phyloP scores from a whole-genome alignment of 2,888 invertebrate genomes.

The Andrena dorsata region DNA sequence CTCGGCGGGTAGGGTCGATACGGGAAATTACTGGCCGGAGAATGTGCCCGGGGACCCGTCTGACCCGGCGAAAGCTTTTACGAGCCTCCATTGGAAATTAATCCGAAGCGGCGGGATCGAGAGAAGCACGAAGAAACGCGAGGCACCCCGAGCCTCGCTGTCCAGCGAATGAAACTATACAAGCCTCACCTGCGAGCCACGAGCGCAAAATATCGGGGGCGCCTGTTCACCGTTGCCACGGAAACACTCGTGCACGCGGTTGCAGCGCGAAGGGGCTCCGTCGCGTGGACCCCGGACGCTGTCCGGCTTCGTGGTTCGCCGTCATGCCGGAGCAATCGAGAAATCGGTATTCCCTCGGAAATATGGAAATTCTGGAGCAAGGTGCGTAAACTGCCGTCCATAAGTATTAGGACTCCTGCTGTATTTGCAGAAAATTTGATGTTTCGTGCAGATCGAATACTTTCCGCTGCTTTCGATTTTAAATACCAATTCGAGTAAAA shows the following conservation, averaged over 20 bases:
- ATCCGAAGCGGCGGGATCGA: not conserved
- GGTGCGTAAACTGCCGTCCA: not conserved
- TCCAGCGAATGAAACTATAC: conserved; percentile 48
- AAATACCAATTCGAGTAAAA: too few relatives aligned
- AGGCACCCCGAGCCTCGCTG: conserved; percentile 30
- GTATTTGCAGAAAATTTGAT: too few relatives aligned
- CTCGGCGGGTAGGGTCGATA: conserved; percentile 27
- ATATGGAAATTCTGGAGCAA: not conserved
- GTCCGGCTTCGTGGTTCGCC: conserved; percentile 23
- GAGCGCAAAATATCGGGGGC: conserved; percentile 49
- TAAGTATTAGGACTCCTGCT: too few relatives aligned
- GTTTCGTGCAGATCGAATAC: too few relatives aligned
- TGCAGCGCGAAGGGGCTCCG: conserved; percentile 45
- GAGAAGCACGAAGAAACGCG: not conserved
- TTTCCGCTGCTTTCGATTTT: too few relatives aligned
- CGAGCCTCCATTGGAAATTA: conserved; percentile 16
- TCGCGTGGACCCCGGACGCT: conserved; percentile 15
- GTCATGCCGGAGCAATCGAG: conserved; percentile 12
- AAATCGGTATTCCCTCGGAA: conserved; percentile 24
- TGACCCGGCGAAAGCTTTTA: conserved; percentile 1
- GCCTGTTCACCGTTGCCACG: conserved; percentile 68
- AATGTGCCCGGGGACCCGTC: not conserved
- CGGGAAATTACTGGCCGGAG: conserved; percentile 8
- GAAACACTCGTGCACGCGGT: conserved; percentile 61
- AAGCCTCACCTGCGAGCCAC: conserved; percentile 56